Evolutionary conservation across 1,140 invertebrate species (phyloP).

Genomic region (Meteorus sp.): DNA sequence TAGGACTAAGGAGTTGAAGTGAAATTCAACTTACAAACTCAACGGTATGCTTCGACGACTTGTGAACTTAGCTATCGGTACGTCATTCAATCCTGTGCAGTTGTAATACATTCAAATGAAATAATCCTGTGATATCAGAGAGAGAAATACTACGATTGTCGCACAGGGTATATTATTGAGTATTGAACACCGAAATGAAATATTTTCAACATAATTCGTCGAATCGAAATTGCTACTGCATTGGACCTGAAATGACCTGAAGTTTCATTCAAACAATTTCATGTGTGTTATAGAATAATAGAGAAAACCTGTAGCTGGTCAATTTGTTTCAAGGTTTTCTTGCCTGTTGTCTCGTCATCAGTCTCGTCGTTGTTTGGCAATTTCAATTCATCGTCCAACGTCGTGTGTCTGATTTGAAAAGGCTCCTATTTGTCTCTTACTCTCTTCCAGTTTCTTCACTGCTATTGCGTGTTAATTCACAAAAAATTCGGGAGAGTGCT

Average conservation of each 20-base stretch:
- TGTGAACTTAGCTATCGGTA: conserved; percentile 45
- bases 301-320: background rate
- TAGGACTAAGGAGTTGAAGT: background rate
- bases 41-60: conserved; percentile 48
- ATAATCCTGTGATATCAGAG: background rate
- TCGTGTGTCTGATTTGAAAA: background rate
- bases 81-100: background rate
- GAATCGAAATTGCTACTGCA: background rate
- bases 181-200: background rate
- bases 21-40: background rate
- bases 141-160: too few relatives aligned
- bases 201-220: too few relatives aligned
- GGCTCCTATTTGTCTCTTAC: background rate
- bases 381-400: conserved; percentile 10
- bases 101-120: background rate
- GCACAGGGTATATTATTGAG: background rate
- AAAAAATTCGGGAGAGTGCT: too few relatives aligned
- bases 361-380: conserved; percentile 19
- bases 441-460: background rate
- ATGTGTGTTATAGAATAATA: background rate
- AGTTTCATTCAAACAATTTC: too few relatives aligned
- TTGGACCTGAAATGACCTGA: background rate
- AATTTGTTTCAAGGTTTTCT: conserved; percentile 23
- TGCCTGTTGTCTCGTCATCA: conserved; percentile 14
- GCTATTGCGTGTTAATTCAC: background rate